Percentiles rank a stretch among this genome's conserved stretches.
Conservation (phyloP, 2,113 vertebrate species). For the Australoheros scitulus region DNA sequence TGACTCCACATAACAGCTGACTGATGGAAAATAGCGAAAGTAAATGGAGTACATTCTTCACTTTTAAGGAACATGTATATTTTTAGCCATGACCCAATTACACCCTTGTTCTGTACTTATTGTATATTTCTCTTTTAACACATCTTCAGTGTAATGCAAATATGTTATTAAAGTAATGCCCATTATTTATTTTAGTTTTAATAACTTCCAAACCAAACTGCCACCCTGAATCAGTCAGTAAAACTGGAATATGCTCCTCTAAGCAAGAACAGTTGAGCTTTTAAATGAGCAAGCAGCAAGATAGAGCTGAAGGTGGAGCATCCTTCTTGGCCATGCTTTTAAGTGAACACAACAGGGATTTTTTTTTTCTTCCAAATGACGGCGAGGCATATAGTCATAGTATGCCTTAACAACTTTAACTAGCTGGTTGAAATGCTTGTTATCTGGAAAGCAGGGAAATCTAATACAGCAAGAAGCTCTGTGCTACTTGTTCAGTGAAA, state of each 20-base stretch:
- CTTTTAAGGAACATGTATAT: neutral
- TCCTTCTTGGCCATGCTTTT: neutral
- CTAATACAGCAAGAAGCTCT: conserved; percentile 11
- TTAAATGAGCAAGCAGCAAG: conserved; percentile 26
- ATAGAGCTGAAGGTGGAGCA: neutral
- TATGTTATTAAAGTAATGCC: neutral
- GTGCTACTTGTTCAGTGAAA: conserved; percentile 20
- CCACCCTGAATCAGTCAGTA: neutral
- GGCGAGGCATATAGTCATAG: neutral
- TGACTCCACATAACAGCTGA: conserved; percentile 24
- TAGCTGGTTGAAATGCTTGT: conserved; percentile 18
- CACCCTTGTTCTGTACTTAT: neutral
- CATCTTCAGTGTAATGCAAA: neutral
- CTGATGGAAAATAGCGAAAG: neutral
- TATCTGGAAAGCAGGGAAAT: conserved; percentile 22
- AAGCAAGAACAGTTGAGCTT: conserved; percentile 27
- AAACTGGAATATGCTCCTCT: conserved; percentile 9
- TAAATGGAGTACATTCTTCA: conserved; percentile 7
- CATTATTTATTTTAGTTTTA: neutral
- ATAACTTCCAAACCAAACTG: conserved; percentile 27
- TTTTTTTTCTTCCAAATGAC: neutral
- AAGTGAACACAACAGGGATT: neutral
- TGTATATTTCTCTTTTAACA: neutral
- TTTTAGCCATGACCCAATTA: neutral
- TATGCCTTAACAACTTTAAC: conserved; percentile 3